Percentiles rank a stretch among this genome's conserved stretches.
phyloP scores from a whole-genome alignment of 2,113 vertebrate species.

The Aix galericulata region DNA sequence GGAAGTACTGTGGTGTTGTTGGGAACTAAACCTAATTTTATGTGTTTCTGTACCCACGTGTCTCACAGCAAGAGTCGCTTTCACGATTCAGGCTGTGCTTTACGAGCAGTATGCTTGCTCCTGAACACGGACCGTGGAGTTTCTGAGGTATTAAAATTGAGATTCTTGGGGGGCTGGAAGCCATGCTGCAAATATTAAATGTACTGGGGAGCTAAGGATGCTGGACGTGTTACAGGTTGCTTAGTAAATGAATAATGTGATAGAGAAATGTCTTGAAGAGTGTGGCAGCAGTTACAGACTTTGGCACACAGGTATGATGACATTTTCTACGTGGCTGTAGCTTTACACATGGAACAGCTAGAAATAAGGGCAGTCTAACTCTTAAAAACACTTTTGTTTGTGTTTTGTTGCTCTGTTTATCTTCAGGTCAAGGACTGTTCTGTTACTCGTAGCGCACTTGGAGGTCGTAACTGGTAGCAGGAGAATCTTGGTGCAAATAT shows the following conservation, averaged over 20 bases:
- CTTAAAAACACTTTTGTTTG: not conserved
- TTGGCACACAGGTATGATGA: not conserved
- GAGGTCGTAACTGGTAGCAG: not conserved
- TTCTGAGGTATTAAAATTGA: not conserved
- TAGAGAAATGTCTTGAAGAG: not conserved
- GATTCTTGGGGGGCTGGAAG: not conserved
- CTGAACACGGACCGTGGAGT: not conserved
- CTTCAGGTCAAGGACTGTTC: not conserved
- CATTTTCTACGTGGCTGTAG: accelerated
- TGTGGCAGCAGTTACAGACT: not conserved
- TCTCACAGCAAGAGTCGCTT: too few relatives aligned
- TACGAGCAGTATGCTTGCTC: accelerated
- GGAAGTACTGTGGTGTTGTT: not conserved
- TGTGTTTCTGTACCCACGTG: too few relatives aligned
- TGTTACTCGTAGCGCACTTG: not conserved
- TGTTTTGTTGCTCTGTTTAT: not conserved
- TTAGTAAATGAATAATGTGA: not conserved
- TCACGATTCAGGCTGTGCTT: not conserved
- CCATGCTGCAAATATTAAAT: accelerated
- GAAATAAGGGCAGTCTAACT: not conserved
- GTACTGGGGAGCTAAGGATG: not conserved
- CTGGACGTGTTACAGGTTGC: not conserved
- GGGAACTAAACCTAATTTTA: not conserved
- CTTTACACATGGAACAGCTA: not conserved
- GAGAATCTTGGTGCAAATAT: not conserved